These are phyloP conservation scores for Tipula unca DNA, from an alignment of 2,888 invertebrate species.

Conservation along the genomic window DNA sequence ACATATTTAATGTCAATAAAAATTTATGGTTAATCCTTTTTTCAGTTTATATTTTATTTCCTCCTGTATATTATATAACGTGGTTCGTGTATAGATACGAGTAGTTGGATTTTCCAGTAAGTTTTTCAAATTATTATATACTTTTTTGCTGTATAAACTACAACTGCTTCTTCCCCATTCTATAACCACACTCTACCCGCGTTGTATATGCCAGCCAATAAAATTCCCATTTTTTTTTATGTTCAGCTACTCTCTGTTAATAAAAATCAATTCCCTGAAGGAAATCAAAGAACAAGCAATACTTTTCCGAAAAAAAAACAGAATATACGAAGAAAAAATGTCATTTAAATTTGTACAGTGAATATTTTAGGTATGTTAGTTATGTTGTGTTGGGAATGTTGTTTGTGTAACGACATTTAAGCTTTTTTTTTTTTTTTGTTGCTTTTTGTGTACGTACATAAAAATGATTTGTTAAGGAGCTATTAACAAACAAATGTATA, in stretches of 20 bases:
- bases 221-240: neutral
- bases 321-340: neutral
- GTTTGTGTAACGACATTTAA: neutral
- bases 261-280: constrained; percentile 8
- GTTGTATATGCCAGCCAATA: neutral
- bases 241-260: neutral
- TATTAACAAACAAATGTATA: neutral
- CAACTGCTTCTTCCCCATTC: neutral
- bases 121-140: neutral
- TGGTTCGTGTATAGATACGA: neutral
- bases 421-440: too few species aligned
- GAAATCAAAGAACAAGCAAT: constrained; percentile 1
- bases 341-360: constrained; percentile 8
- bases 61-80: neutral
- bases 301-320: neutral
- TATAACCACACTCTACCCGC: neutral
- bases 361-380: neutral
- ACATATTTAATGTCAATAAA: constrained; percentile 8
- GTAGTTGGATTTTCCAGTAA: neutral
- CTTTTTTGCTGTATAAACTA: neutral
- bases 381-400: neutral
- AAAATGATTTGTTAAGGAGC: neutral
- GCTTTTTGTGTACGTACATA: neutral
- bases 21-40: constrained; percentile 9
- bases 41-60: neutral